These are phyloP conservation scores for Trichacis sp. DNA, from an alignment of 2,888 invertebrate species.

Conservation along the genomic window DNA sequence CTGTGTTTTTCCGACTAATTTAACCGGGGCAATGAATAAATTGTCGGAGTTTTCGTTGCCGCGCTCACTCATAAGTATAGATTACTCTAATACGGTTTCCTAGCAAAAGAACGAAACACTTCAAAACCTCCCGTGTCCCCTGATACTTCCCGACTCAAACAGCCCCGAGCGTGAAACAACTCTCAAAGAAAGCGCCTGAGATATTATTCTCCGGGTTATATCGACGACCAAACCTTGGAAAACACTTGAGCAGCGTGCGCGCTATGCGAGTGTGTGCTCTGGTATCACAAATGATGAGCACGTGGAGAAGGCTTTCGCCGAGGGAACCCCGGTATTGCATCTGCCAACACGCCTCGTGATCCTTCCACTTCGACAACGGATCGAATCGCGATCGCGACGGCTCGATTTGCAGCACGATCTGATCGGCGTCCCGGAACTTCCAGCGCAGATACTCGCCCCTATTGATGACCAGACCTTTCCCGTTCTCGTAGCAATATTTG, in stretches of 20 bases:
- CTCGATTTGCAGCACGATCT: constrained; percentile 88
- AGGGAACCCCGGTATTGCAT: constrained; percentile 95
- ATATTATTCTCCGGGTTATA: not conserved
- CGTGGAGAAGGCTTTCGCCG: constrained; percentile 94
- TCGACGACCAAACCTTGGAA: constrained; percentile 87
- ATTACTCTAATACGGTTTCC: no score
- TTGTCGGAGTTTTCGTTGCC: no score
- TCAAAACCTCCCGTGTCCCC: not conserved
- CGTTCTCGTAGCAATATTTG: constrained; percentile 88
- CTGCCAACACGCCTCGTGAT: constrained; percentile 97
- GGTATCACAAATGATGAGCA: constrained; percentile 94
- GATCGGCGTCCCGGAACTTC: constrained; percentile 87
- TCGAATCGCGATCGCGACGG: constrained; percentile 87
- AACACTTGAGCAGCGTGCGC: constrained; percentile 89
- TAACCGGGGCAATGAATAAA: no score
- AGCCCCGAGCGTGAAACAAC: not conserved
- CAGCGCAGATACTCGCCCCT: constrained; percentile 89
- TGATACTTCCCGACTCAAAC: not conserved
- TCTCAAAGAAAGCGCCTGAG: not conserved
- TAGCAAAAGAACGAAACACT: not conserved
- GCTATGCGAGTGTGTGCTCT: constrained; percentile 87
- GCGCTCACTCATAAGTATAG: no score
- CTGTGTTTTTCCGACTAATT: no score
- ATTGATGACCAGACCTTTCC: constrained; percentile 86
- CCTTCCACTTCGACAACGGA: constrained; percentile 88